phyloP scores from a whole-genome alignment of 2,113 vertebrate species.

The Aythya baeri region DNA sequence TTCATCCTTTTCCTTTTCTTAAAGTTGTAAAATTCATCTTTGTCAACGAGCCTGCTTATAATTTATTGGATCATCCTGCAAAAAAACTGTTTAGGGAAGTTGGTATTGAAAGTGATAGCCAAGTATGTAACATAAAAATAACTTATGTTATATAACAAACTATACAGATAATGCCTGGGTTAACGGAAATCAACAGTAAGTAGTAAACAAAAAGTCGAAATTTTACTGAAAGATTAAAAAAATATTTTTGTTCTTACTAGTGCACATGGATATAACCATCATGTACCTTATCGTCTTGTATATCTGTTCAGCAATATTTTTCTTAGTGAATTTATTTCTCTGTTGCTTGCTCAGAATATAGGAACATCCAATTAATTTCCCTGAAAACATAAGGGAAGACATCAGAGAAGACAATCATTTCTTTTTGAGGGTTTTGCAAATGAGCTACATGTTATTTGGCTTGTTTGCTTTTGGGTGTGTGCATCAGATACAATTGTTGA shows the following conservation, averaged over 20 bases:
- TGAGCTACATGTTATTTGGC: background rate
- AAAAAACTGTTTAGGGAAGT: background rate
- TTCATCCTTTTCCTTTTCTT: background rate
- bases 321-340: background rate
- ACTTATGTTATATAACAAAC: background rate
- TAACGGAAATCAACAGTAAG: background rate
- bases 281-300: background rate
- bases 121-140: background rate
- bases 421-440: background rate
- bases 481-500: background rate
- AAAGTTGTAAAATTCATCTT: background rate
- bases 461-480: background rate
- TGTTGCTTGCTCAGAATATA: background rate
- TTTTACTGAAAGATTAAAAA: background rate
- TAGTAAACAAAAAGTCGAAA: background rate
- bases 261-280: background rate
- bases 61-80: background rate
- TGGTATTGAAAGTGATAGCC: background rate
- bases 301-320: background rate
- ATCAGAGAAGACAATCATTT: background rate
- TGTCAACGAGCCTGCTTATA: background rate
- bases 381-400: background rate
- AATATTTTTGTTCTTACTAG: background rate
- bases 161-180: background rate
- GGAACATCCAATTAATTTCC: background rate